Conservation (phyloP, 2,113 vertebrate species). For the Arvicanthis niloticus region DNA sequence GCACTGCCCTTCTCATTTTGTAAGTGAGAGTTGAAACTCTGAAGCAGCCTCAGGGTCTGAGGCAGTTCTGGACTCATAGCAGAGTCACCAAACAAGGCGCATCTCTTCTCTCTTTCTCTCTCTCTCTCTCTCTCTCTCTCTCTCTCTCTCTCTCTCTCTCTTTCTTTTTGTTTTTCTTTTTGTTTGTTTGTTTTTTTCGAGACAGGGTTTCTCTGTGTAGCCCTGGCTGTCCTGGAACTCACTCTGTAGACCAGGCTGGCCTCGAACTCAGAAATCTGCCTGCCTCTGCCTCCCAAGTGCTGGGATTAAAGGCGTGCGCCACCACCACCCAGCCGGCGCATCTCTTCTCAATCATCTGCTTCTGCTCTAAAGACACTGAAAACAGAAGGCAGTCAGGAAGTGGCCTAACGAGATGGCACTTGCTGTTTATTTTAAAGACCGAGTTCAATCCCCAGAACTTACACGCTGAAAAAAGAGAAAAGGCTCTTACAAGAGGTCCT, state of each 20-base stretch:
- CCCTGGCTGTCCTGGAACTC: too few species aligned
- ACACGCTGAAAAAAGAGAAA: neutral
- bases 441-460: neutral
- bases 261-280: too few species aligned
- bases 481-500: neutral
- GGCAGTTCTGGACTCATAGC: neutral
- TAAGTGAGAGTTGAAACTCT: neutral
- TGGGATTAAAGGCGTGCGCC: too few species aligned
- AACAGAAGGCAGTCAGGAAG: neutral
- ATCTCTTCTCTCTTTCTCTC: constrained; percentile 45
- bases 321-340: too few species aligned
- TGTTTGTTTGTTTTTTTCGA: too few species aligned
- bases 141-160: too few species aligned
- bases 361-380: neutral
- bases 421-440: neutral
- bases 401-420: too few species aligned
- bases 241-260: too few species aligned
- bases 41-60: neutral
- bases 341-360: constrained; percentile 7
- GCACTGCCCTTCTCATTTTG: neutral
- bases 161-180: too few species aligned
- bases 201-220: too few species aligned
- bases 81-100: neutral
- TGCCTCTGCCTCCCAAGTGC: too few species aligned
- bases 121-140: too few species aligned